These are phyloP conservation scores for Lutjanus argentimaculatus DNA, from an alignment of 2,797 vertebrate species.

Conservation along the genomic window DNA sequence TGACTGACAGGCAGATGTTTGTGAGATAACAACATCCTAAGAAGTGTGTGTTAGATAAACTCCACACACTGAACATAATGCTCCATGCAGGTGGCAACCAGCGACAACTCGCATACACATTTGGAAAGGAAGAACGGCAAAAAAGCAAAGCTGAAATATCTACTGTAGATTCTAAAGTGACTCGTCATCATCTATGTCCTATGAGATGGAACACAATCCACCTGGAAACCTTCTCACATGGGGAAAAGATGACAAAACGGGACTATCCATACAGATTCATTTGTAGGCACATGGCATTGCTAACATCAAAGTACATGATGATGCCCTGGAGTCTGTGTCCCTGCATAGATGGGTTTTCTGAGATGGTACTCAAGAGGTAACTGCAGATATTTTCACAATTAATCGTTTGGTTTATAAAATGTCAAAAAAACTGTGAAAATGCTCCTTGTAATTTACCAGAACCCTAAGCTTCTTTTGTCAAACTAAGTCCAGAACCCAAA, in stretches of 20 bases:
- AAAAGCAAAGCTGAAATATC: not conserved
- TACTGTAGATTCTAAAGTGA: conserved; percentile 3
- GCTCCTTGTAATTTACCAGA: no score
- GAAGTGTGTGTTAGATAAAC: conserved; percentile 19
- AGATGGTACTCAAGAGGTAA: not conserved
- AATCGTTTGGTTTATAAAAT: no score
- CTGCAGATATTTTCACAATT: not conserved
- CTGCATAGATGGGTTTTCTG: not conserved
- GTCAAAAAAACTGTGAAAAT: no score
- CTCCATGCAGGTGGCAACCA: conserved; percentile 14
- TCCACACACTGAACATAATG: conserved; percentile 10
- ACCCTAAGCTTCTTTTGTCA: no score
- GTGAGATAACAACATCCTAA: conserved; percentile 22
- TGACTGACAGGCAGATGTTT: conserved; percentile 53
- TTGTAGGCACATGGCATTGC: not conserved
- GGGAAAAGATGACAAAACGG: not conserved
- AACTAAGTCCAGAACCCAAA: no score
- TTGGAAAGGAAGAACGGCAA: not conserved
- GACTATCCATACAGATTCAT: not conserved
- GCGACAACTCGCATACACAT: not conserved
- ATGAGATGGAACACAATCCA: not conserved
- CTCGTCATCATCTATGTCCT: not conserved
- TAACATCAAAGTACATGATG: not conserved
- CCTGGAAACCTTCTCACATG: not conserved
- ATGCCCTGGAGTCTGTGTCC: not conserved